These are phyloP conservation scores for Rhinoraja longicauda DNA, from an alignment of 2,797 vertebrate genomes.

Conservation along the genomic window DNA sequence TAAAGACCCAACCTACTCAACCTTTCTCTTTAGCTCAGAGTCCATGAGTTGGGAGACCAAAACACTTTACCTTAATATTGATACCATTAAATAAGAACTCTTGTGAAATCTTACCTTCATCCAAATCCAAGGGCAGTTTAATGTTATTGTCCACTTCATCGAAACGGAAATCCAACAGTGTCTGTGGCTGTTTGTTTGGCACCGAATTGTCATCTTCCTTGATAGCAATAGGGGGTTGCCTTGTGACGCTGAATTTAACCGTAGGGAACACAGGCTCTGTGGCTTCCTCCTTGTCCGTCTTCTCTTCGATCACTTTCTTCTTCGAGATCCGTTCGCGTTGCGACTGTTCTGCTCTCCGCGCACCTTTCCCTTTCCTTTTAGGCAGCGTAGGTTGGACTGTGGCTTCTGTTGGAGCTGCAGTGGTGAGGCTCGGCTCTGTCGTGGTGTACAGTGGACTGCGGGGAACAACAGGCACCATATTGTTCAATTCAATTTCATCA, in stretches of 20 bases:
- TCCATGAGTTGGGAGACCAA: background rate
- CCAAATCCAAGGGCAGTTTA: conserved; percentile 49
- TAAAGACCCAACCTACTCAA: too few relatives aligned
- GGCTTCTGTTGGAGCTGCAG: conserved; percentile 40
- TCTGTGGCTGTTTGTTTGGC: conserved; percentile 50
- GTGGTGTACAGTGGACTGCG: conserved; percentile 42
- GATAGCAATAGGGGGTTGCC: conserved; percentile 47
- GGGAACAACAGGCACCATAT: conserved; percentile 42
- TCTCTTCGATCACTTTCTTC: conserved; percentile 39
- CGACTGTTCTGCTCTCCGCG: conserved; percentile 43
- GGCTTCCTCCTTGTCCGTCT: conserved; percentile 42
- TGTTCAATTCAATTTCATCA: conserved; percentile 55
- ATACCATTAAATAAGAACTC: background rate
- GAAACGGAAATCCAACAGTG: conserved; percentile 45
- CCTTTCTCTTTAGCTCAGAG: too few relatives aligned
- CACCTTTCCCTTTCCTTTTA: conserved; percentile 54
- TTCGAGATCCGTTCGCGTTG: background rate
- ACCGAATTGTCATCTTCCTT: conserved; percentile 47
- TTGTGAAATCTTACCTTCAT: conserved; percentile 51
- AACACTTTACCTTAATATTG: background rate
- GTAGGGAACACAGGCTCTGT: conserved; percentile 48
- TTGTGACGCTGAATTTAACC: conserved; percentile 54
- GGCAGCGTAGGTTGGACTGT: conserved; percentile 44
- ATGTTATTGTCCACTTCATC: conserved; percentile 57
- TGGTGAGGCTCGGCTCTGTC: conserved; percentile 38